Percentiles rank a stretch among this genome's conserved stretches.
Conservation (phyloP, 2,797 vertebrate species). For the Coregonus sp. region DNA sequence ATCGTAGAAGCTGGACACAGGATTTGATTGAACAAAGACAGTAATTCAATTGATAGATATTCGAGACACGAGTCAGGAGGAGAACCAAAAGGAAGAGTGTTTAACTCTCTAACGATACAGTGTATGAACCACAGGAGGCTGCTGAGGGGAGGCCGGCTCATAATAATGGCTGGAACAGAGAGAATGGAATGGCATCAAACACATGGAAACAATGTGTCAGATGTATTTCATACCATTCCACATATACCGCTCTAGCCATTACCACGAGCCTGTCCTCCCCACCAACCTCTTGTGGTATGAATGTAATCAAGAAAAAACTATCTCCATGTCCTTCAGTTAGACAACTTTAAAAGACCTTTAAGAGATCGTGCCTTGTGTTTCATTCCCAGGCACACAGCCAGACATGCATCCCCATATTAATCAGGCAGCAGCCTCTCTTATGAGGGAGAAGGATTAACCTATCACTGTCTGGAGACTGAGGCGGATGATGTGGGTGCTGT, state of each 20-base stretch:
- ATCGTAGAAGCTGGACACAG: background rate
- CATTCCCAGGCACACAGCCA: constrained; percentile 2
- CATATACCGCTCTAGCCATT: too few relatives aligned
- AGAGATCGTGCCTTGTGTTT: background rate
- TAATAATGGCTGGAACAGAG: too few relatives aligned
- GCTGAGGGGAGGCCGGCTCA: too few relatives aligned
- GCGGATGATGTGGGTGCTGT: too few relatives aligned
- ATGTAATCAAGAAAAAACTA: background rate
- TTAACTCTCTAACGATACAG: background rate
- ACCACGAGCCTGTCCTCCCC: too few relatives aligned
- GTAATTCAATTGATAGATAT: background rate
- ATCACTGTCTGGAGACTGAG: background rate
- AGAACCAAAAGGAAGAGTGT: background rate
- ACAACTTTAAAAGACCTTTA: background rate
- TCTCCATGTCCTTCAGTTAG: constrained; percentile 1
- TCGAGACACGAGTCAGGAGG: background rate
- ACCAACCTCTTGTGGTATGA: background rate
- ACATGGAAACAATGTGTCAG: too few relatives aligned
- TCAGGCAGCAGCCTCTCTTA: background rate
- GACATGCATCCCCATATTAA: background rate
- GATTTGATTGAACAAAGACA: background rate
- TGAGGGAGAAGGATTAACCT: background rate
- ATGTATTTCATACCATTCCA: too few relatives aligned
- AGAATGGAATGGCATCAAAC: too few relatives aligned
- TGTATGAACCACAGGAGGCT: too few relatives aligned